These are phyloP conservation scores for Mormyrops boulengeri DNA, from an alignment of 2,797 vertebrate species.

Conservation along the genomic window DNA sequence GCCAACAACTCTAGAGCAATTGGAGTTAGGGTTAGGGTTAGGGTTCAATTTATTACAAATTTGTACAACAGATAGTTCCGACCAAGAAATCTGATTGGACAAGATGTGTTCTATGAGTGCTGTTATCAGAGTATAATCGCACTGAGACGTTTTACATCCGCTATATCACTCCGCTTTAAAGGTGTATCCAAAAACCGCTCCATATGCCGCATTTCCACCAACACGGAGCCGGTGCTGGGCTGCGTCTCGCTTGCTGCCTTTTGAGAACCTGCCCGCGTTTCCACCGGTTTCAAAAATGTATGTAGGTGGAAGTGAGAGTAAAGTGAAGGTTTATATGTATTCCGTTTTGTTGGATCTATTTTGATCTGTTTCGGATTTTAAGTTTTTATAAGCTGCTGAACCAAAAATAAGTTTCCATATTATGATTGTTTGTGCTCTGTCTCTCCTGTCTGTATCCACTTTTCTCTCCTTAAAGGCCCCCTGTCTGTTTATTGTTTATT, in stretches of 20 bases:
- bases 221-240: background rate
- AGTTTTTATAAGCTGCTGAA: background rate
- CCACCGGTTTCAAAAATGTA: background rate
- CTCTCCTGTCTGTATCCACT: background rate
- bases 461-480: background rate
- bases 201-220: background rate
- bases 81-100: too few species aligned
- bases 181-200: background rate
- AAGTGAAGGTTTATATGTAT: background rate
- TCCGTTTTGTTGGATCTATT: background rate
- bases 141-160: too few species aligned
- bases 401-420: background rate
- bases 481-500: background rate
- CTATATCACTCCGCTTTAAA: too few species aligned
- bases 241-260: background rate
- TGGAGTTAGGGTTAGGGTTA: too few species aligned
- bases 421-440: background rate
- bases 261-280: background rate
- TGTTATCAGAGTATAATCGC: too few species aligned
- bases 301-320: background rate
- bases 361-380: background rate
- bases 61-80: background rate
- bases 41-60: background rate
- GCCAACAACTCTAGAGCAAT: background rate
- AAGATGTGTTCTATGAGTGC: too few species aligned